phyloP scores from a whole-genome alignment of 2,888 invertebrate species.

The Melanostoma mellinum region DNA sequence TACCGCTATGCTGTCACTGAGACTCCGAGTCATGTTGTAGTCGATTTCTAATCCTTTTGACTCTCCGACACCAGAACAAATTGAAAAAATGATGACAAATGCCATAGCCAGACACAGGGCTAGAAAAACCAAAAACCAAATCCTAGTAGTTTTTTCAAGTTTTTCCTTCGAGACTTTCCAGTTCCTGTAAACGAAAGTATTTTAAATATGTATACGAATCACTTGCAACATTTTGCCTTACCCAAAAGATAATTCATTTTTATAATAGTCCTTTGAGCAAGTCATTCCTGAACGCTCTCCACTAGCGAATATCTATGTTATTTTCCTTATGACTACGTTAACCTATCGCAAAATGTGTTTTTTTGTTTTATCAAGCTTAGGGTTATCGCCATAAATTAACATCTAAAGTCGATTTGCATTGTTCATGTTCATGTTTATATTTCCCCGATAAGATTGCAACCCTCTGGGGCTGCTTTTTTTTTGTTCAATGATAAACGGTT shows the following conservation, averaged over 20 bases:
- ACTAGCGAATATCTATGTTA: constrained; percentile 8
- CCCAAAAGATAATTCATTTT: constrained; percentile 1
- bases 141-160: constrained; percentile 15
- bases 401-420: too few relatives aligned
- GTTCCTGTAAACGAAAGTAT: constrained; percentile 7
- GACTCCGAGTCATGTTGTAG: too few relatives aligned
- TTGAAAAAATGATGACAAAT: constrained; percentile 5
- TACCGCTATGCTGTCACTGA: neutral
- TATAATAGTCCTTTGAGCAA: constrained; percentile 7
- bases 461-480: too few relatives aligned
- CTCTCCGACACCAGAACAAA: neutral
- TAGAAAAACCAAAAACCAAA: constrained; percentile 14
- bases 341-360: too few relatives aligned
- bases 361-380: too few relatives aligned
- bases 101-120: constrained; percentile 21
- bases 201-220: neutral
- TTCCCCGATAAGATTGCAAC: too few relatives aligned
- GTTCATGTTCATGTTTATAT: too few relatives aligned
- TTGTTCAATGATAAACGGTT: too few relatives aligned
- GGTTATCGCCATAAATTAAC: too few relatives aligned
- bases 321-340: neutral
- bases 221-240: neutral
- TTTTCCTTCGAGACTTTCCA: neutral
- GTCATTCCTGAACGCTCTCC: constrained; percentile 29
- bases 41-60: neutral